Evolutionary conservation across 2,888 invertebrate species (phyloP).

Genomic region (Hololepta plana): DNA sequence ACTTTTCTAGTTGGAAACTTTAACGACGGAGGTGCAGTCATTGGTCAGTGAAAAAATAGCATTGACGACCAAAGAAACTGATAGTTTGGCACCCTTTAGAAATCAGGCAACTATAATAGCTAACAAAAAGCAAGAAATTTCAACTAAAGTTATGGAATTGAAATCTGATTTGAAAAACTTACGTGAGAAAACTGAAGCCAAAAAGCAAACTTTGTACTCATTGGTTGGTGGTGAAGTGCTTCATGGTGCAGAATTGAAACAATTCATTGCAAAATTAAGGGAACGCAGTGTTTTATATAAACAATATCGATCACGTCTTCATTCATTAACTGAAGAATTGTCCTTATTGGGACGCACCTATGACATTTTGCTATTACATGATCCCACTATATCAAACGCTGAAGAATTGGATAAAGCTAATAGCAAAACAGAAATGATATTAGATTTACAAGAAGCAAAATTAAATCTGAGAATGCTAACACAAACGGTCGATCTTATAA

Average conservation of each 20-base stretch:
- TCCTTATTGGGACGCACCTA: no score
- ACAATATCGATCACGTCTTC: slow-evolving; percentile 56
- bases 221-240: slow-evolving; percentile 45
- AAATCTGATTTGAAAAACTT: slow-evolving; percentile 40
- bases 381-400: no score
- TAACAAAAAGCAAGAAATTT: slow-evolving; percentile 60
- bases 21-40: slow-evolving; percentile 10
- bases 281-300: slow-evolving; percentile 69
- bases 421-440: no score
- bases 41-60: slow-evolving; percentile 12
- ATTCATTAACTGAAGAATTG: no score
- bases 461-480: no score
- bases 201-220: slow-evolving; percentile 19
- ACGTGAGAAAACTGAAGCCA: slow-evolving; percentile 40
- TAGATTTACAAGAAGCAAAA: no score
- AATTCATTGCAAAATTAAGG: slow-evolving; percentile 64
- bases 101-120: slow-evolving; percentile 70
- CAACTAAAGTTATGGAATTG: slow-evolving; percentile 48
- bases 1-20: slow-evolving; percentile 9
- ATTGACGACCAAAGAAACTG: slow-evolving; percentile 30
- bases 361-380: no score
- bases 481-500: no score
- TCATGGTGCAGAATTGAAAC: slow-evolving; percentile 69
- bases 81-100: slow-evolving; percentile 66
- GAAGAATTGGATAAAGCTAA: no score